Percentiles rank a stretch among this genome's conserved stretches.
phyloP scores from a whole-genome alignment of 2,888 invertebrate genomes.

The Fabriciana adippe region DNA sequence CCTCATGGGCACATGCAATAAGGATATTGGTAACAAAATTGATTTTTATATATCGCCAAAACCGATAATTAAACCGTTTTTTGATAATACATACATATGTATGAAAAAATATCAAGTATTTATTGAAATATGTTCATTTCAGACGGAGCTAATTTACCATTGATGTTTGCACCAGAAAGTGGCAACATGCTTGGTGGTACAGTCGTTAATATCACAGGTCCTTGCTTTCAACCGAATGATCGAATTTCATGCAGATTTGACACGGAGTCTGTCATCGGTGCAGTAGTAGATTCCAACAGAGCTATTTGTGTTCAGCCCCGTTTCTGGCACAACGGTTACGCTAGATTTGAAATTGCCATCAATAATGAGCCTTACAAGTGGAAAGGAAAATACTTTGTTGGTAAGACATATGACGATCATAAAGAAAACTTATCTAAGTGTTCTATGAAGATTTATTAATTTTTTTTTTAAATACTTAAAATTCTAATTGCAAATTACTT shows the following conservation, averaged over 20 bases:
- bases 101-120: slow-evolving; percentile 4
- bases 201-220: slow-evolving; percentile 97
- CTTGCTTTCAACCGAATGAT: slow-evolving; percentile 91
- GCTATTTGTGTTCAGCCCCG: slow-evolving; percentile 95
- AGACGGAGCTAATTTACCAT: slow-evolving; percentile 91
- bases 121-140: slow-evolving; percentile 21
- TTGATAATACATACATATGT: neutral
- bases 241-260: slow-evolving; percentile 93
- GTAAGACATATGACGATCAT: slow-evolving; percentile 75
- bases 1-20: slow-evolving; percentile 95
- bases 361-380: slow-evolving; percentile 92
- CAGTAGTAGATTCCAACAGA: slow-evolving; percentile 89
- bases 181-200: slow-evolving; percentile 99
- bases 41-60: no score
- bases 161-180: slow-evolving; percentile 96
- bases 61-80: no score
- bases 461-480: neutral
- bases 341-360: slow-evolving; percentile 92
- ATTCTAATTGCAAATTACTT: neutral
- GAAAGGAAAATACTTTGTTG: slow-evolving; percentile 95
- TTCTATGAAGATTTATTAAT: neutral
- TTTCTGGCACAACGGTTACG: slow-evolving; percentile 93
- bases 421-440: neutral
- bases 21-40: slow-evolving; percentile 87
- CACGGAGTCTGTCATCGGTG: slow-evolving; percentile 89